Evolutionary conservation across 1,140 invertebrate genomes (phyloP).

Genomic region (Armadillidium nasatum): DNA sequence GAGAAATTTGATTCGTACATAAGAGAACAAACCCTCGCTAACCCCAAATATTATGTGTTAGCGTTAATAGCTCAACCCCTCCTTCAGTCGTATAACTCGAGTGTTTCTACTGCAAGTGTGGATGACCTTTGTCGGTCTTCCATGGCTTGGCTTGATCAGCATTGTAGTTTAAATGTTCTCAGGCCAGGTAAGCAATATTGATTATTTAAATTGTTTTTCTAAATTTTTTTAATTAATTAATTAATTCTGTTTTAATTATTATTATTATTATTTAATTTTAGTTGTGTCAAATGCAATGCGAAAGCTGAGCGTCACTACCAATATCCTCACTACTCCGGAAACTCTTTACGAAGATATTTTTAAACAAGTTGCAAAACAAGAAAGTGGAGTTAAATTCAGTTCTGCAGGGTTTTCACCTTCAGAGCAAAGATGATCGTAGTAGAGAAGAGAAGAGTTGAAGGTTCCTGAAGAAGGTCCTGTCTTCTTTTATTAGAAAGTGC

Average conservation of each 20-base stretch:
- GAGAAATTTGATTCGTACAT: conserved; percentile 94
- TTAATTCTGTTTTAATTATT: not conserved
- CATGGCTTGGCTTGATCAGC: conserved; percentile 89
- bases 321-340: conserved; percentile 82
- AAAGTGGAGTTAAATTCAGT: conserved; percentile 3
- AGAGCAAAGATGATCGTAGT: not conserved
- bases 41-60: conserved; percentile 99
- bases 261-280: conserved; percentile 14
- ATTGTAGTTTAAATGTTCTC: conserved; percentile 69
- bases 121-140: conserved; percentile 89
- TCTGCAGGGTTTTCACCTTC: not conserved
- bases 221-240: not conserved
- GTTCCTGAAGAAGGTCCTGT: too few species aligned
- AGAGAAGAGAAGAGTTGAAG: too few species aligned
- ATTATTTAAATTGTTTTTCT: not conserved
- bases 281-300: conserved; percentile 81
- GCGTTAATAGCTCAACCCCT: conserved; percentile 82
- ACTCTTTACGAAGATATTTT: conserved; percentile 70
- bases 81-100: conserved; percentile 80
- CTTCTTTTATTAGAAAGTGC: too few species aligned
- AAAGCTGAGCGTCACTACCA: conserved; percentile 84
- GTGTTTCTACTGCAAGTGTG: conserved; percentile 81
- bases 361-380: conserved; percentile 40
- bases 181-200: conserved; percentile 33
- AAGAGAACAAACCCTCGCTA: conserved; percentile 71